Evolutionary conservation across 2,113 vertebrate genomes (phyloP).

Genomic region (Microtus pennsylvanicus): DNA sequence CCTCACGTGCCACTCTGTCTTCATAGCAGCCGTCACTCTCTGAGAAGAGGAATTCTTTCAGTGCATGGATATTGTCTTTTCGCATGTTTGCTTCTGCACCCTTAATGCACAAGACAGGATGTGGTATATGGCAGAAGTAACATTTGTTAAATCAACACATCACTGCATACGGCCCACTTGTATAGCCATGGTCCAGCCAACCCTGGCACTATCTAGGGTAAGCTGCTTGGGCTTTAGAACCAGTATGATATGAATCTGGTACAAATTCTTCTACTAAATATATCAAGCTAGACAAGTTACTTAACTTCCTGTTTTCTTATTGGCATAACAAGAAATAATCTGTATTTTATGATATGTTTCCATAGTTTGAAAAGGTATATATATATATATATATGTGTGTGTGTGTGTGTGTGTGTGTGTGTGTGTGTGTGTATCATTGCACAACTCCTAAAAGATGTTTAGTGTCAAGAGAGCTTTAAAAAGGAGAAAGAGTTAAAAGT

Average conservation of each 20-base stretch:
- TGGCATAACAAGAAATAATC: constrained; percentile 10
- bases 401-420: no score
- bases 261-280: neutral
- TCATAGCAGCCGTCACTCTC: neutral
- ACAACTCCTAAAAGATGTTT: neutral
- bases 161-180: neutral
- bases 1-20: neutral
- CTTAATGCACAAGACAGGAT: neutral
- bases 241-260: neutral
- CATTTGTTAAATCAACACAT: neutral
- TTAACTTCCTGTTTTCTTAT: neutral
- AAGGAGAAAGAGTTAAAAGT: constrained; percentile 29
- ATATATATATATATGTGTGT: no score
- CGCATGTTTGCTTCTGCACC: neutral
- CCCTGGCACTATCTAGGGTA: neutral
- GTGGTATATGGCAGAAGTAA: neutral
- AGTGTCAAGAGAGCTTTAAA: constrained; percentile 12
- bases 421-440: rapidly evolving
- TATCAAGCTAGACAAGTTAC: neutral
- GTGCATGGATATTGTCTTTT: neutral
- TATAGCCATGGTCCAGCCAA: neutral
- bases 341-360: neutral
- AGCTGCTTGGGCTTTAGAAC: neutral
- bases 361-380: constrained; percentile 3
- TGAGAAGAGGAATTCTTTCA: neutral